phyloP scores from a whole-genome alignment of 2,888 invertebrate genomes.

The Parochlus steinenii region DNA sequence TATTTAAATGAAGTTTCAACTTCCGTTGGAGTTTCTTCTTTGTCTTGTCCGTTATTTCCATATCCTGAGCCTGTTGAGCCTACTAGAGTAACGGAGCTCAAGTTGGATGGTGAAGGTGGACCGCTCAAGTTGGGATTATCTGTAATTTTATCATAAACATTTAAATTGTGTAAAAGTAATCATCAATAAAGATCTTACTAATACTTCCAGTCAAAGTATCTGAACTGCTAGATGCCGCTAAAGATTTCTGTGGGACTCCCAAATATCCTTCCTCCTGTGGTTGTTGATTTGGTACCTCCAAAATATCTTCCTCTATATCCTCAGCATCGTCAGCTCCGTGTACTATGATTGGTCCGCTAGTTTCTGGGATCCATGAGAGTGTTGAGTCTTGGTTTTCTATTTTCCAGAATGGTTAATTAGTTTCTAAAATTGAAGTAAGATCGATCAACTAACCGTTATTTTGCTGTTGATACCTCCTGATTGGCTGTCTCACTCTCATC shows the following conservation, averaged over 20 bases:
- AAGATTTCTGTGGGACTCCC: conserved; percentile 39
- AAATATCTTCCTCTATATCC: too few species aligned
- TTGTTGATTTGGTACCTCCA: conserved; percentile 45
- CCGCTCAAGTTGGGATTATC: conserved; percentile 40
- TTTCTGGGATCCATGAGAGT: conserved; percentile 17
- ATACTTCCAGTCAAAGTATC: conserved; percentile 55
- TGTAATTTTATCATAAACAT: too few species aligned
- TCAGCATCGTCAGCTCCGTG: conserved; percentile 9
- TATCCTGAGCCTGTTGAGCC: conserved; percentile 39
- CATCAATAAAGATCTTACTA: conserved; percentile 1
- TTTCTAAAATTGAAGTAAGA: background rate
- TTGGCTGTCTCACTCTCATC: conserved; percentile 13
- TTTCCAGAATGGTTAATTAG: background rate
- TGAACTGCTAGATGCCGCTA: conserved; percentile 55
- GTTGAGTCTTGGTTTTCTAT: conserved; percentile 12
- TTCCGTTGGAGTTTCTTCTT: conserved; percentile 22
- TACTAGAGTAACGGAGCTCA: conserved; percentile 55
- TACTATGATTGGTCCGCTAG: conserved; percentile 14
- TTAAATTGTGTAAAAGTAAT: too few species aligned
- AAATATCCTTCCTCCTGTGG: conserved; percentile 20
- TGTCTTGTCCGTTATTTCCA: conserved; percentile 27
- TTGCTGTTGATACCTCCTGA: conserved; percentile 15
- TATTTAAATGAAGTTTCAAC: conserved; percentile 17
- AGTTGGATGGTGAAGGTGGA: conserved; percentile 55
- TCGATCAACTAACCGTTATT: too few species aligned